Evolutionary conservation across 2,797 vertebrate species (phyloP), one percentile per base, ranked within the genome.

Genomic region (Arctocebus calabarensis): DNA sequence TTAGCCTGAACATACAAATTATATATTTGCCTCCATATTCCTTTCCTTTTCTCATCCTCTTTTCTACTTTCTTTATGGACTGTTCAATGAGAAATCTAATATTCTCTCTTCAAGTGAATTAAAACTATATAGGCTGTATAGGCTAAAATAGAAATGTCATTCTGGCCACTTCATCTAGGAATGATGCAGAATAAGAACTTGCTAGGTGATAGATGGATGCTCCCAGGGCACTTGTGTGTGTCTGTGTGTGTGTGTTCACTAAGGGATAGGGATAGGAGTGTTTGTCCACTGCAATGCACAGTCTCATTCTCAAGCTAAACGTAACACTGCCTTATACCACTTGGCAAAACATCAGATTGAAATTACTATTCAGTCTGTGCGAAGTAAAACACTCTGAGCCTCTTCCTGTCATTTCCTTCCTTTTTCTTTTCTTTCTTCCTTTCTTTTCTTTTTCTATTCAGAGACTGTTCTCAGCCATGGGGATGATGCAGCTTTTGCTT

Each of bases 91-190:
- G 37, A 75, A 25, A 45, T 37, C 34, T 40, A 66, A 52, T 55
- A 86, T 75, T 91, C 73, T 94, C 14, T 84, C 32, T 73, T 94
- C 85, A 84, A 83, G 77, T 88, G 68, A 90, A 87, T 94, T 91
- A 90, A 87, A 94, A 68, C 12, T 59, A 34, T 37, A 79, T 94
- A 74, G 45, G 45, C 29, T 79, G 17, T 59, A 32, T 52, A 73
- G 16, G 29, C 22, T 57, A 73, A 95, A 88, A 61, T 84, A 91
- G 66, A 94, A 94, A 59, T 73, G 34, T 83, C 23, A 75, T 57
- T 45, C 48, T 84, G 77, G 59, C 68, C 55, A 84, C 64, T 81
- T 93, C 45, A 66, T 88, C 34, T 93, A 37, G 43, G 34, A 85
- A 94, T 88, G 73, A 75, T 93, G 29, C 27, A 74, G 64, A 92